Conservation (phyloP, 2,888 invertebrate genomes). For the Agriopis leucophaearia region DNA sequence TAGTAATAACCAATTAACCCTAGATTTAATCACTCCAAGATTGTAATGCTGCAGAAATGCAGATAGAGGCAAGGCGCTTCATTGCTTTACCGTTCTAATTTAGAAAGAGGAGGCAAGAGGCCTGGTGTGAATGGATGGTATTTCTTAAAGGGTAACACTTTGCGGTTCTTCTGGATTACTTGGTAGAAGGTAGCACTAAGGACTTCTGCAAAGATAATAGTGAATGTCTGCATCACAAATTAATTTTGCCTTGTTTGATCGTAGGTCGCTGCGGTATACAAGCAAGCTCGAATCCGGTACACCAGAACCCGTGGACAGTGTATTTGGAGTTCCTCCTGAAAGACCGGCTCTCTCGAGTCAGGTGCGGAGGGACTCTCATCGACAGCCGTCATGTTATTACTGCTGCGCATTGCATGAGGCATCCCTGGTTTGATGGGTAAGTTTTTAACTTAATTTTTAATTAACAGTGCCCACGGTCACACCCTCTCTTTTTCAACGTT, state of each 20-base stretch:
- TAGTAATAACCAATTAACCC: too few species aligned
- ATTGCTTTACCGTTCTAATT: too few species aligned
- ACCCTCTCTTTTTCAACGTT: too few species aligned
- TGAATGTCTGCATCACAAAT: not conserved
- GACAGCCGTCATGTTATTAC: conserved; percentile 59
- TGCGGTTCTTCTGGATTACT: too few species aligned
- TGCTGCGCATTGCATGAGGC: conserved; percentile 65
- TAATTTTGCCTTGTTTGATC: not conserved
- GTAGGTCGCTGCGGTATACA: conserved; percentile 58
- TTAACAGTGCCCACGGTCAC: not conserved
- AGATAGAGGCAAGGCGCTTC: too few species aligned
- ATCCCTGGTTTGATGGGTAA: conserved; percentile 54
- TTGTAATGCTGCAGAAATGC: too few species aligned
- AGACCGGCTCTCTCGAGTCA: conserved; percentile 43
- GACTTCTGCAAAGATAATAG: not conserved
- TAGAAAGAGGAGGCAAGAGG: too few species aligned
- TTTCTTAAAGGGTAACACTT: too few species aligned
- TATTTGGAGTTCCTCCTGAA: conserved; percentile 59
- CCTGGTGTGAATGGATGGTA: too few species aligned
- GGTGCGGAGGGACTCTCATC: conserved; percentile 64
- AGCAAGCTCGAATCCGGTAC: conserved; percentile 59
- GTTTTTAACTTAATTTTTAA: conserved; percentile 17
- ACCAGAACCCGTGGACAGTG: conserved; percentile 67
- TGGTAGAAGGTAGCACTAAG: not conserved
- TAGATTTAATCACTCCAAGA: too few species aligned